phyloP scores from a whole-genome alignment of 2,113 vertebrate species.

The Sterna hirundo region DNA sequence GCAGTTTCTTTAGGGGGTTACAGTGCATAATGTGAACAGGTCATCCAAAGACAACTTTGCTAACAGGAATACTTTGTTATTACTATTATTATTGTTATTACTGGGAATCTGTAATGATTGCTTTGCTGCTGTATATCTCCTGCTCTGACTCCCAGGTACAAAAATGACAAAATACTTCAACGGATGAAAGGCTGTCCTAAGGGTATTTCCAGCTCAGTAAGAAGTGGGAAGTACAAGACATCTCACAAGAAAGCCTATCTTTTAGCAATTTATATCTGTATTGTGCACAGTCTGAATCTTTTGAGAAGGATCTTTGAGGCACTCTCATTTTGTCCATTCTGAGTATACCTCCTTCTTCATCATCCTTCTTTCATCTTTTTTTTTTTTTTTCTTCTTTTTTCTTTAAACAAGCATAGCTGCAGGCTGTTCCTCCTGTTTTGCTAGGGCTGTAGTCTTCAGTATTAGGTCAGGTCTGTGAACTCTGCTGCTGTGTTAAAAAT shows the following conservation, averaged over 20 bases:
- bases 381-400: background rate
- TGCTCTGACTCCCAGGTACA: background rate
- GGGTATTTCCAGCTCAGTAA: conserved; percentile 30
- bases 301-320: background rate
- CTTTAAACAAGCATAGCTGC: background rate
- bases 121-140: background rate
- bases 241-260: conserved; percentile 7
- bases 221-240: background rate
- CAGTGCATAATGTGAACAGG: background rate
- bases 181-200: background rate
- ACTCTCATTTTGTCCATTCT: background rate
- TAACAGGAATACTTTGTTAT: background rate
- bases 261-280: background rate
- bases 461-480: background rate
- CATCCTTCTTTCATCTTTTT: background rate
- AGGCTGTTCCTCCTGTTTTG: background rate
- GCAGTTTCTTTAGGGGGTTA: background rate
- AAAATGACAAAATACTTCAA: conserved; percentile 10
- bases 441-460: background rate
- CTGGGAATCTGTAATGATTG: background rate
- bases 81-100: background rate
- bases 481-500: background rate
- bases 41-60: background rate
- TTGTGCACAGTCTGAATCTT: background rate
- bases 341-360: background rate